Evolutionary conservation across 2,113 vertebrate species (phyloP), one percentile per base, ranked within the genome.

Genomic region (Mobula birostris): DNA sequence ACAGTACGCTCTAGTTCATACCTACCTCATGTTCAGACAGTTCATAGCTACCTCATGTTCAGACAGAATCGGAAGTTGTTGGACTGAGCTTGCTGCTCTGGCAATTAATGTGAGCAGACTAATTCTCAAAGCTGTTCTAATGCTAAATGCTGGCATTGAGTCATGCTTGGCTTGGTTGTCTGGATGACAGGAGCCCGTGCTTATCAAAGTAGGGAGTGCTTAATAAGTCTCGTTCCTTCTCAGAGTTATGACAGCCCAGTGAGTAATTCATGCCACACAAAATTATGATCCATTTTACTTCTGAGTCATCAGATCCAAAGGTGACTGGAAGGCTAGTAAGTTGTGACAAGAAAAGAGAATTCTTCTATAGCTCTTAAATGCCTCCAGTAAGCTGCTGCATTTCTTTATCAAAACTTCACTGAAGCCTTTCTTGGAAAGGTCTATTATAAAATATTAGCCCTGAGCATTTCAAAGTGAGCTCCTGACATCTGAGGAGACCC

Each of bases 361-460:
- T 90, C 85, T 90, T 11, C 29, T 17, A n/a, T 66, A 63, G 29
- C 66, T n/a, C 32, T 90, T 66, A 66, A 90, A 90, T 90, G 29
- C 6, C 85, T 87, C 29, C 19, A 66, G 58, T 32, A 90, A n/a
- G 29, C 85, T 66, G 85, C n/a, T 90, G 58, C 14, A 66, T 66
- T 58, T 61, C 61, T 19, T 90, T 90, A 63, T 90, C 61, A 66
- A 90, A 66, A 61, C 85, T 90, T 66, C 85, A 90, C 85, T 90
- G 85, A 90, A 66, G 27, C 85, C 32, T 90, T 90, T 66, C 29
- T 85, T 90, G 61, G 27, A 32, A 29, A 66, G 85, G 61, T n/a
- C 85, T 27, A 32, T 90, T 90, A 32, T 90, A 66, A 66, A 90
- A 90, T 90, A 90, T 90, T 66, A 36, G 85, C 19, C n/a, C 66